Evolutionary conservation across 37 sponge, comb jelly and placozoan species (phyloP).

Genomic region (Halichondria panicea): DNA sequence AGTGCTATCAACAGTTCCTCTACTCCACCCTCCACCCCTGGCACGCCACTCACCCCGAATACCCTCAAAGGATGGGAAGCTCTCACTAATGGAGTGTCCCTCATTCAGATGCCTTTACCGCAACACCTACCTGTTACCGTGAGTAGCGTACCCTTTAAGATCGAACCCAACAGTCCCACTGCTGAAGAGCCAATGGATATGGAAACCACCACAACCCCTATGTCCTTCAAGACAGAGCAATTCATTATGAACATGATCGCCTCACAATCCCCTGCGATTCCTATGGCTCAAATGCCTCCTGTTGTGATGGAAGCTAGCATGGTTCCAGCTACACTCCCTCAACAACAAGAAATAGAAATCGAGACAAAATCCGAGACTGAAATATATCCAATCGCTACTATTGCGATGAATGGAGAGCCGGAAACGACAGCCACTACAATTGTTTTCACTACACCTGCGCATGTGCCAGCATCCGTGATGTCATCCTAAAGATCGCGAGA

Average conservation of each 20-base stretch:
- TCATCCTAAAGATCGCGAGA: neutral
- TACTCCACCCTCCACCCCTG: slow-evolving; percentile 4
- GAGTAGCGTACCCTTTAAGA: neutral
- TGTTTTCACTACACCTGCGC: slow-evolving; percentile 14
- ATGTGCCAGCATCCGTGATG: neutral
- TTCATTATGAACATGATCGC: too few relatives aligned
- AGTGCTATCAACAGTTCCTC: neutral
- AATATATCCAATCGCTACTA: neutral
- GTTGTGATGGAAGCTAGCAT: too few relatives aligned
- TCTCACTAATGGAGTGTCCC: too few relatives aligned
- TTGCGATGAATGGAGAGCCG: slow-evolving; percentile 1
- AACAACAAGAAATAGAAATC: too few relatives aligned
- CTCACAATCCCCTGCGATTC: too few relatives aligned
- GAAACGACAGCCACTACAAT: slow-evolving; percentile 19
- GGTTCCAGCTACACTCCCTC: too few relatives aligned
- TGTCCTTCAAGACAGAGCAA: too few relatives aligned
- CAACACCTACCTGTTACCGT: neutral
- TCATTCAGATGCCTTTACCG: too few relatives aligned
- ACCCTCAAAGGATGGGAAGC: slow-evolving; percentile 11
- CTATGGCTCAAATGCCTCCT: too few relatives aligned
- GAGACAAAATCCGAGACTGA: too few relatives aligned
- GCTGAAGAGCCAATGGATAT: neutral
- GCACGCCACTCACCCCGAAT: slow-evolving; percentile 1
- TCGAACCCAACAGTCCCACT: neutral
- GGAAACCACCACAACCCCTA: too few relatives aligned